Base-by-base conservation (phyloP, 2,797 vertebrate species). In the Brachymystax lenok region DNA sequence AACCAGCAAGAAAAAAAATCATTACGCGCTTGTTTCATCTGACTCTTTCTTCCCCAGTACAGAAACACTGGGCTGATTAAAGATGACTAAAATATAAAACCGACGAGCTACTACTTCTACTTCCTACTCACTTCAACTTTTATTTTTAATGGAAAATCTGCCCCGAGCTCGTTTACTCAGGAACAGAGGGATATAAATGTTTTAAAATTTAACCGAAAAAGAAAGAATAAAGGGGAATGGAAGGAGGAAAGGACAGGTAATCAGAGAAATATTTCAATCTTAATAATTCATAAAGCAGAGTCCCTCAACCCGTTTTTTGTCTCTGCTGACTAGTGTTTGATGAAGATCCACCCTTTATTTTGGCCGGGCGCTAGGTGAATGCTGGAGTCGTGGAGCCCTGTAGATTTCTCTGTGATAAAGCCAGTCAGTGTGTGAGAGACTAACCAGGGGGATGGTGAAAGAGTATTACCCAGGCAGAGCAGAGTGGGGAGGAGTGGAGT, bases 251-350 rank as follows among this genome's bases (percentile, higher is more conserved):
- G 83, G 87, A 92, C 83, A 83, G 85, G 86, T 92, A 93, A 93
- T 95, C 90, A 85, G 89, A 93, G 93, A 94, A 95, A 93, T 91
- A 94, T 95, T 96, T 97, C 94, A 94, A 91, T 94, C 91, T 96
- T 93, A 95, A 96, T 95, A 95, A 96, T 96, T 96, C 92, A 94
- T 95, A 92, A 94, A 92, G 87, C 91, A 87, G 90, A 87, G 90
- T 92, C 90, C 89, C 91, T 94, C 93, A 91, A 88, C 91, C 89
- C 90, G 85, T 88, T 87, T 93, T 84, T 88, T 87, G 80, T 86
- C 85, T 89, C 88, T 92, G 88, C 93, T 92, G 92, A 91, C 91
- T 90, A 90, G 90, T 92, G 92, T 93, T 94, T 96, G 93, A 95
- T 94, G 95, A 96, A 94, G 93, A 94, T 92, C 92, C 90, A 87